Base-by-base conservation (phyloP, 2,113 vertebrate genomes). In the Madoqua kirkii region DNA sequence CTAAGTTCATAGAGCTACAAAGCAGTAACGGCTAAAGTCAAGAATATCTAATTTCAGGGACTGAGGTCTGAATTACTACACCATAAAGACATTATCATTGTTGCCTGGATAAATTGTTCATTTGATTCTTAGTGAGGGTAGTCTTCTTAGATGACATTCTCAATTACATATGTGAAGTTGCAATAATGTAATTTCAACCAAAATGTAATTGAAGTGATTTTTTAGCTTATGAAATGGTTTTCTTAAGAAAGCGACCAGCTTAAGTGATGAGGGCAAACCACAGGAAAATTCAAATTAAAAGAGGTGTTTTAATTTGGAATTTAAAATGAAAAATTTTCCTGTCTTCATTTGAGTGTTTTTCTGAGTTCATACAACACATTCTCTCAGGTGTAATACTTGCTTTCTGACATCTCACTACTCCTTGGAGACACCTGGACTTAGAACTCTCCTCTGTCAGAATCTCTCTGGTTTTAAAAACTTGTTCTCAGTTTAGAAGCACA, bases 131-230 rank as follows among this genome's bases (percentile, higher is more conserved):
- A 81, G n/a, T 15, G 10, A 83, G 16, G 89, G 15, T 9, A 83
- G 3, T 50, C 2, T 48, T 92, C n/a, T 57, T 85, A 45, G 25
- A 95, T 85, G 54, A 91, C 27, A 59, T 74, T 95, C 29, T 88
- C 59, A 92, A 81, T 95, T 96, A 85, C 25, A 27, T 74, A 92
- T 94, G 29, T 93, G 5, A 90, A 92, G 9, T 84, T 92, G 81
- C 3, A 88, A 25, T 84, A 96, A 94, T 84, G 11, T 40, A 79
- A 29, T 11, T 82, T 92, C 45, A 94, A 82, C 54, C 45, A 59
- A 92, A 94, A 59, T 29, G 27, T 27, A 92, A 91, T 55, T 54
- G 40, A 93, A 85, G 9, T 90, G 45, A 97, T 54, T 92, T 94
- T 25, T 90, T 94, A 93, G 15, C 7, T 43, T 84, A 76, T 10